Evolutionary conservation across 2,888 invertebrate genomes (phyloP), one percentile per base, ranked within the genome.

Genomic region (Protodeltote pygarga): DNA sequence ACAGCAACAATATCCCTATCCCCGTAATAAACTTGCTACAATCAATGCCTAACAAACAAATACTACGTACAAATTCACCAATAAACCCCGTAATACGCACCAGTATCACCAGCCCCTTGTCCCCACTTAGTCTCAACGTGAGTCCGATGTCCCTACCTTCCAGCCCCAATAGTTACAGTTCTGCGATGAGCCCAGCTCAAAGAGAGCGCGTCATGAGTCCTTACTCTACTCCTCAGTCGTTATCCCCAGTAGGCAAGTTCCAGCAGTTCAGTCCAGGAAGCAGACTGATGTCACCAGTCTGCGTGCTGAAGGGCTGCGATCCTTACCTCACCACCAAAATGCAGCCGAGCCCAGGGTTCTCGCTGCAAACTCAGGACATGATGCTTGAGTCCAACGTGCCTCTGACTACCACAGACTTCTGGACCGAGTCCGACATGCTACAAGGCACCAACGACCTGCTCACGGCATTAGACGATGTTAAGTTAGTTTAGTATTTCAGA

Each of bases 401-500:
- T 1, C 50, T 88, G 25, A 51, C 74, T 1, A 68, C 87, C 0
- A 66, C 81, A 0, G 89, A 88, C 65, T 89, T 83, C 65, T 90
- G 90, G 90, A 53, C 77, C 4, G 88, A 89, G 20, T 37, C 87
- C 0, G 90, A 91, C 16, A 78, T 91, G 68, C 63, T 88, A 50
- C 85, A 88, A 46, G 81, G 79, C 38, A 78, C 86, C 2, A 84
- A 71, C 62, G 90, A 88, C 37, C 64, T 90, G 27, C 79, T 89
- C 20, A 83, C 79, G 4, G 89, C 90, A 2, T 87, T 91, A 42
- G 89, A 90, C 59, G 90, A 89, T 52, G 89, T 91, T 34, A 91
- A 88, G 69, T 73, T 91, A 62, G 83, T 62, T 44, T 87, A 85
- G 59, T 47, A 15, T 8, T 15, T 51, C 47, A 27, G 11, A 29